Evolutionary conservation across 2,113 vertebrate species (phyloP).

Genomic region (Bubo scandiacus): DNA sequence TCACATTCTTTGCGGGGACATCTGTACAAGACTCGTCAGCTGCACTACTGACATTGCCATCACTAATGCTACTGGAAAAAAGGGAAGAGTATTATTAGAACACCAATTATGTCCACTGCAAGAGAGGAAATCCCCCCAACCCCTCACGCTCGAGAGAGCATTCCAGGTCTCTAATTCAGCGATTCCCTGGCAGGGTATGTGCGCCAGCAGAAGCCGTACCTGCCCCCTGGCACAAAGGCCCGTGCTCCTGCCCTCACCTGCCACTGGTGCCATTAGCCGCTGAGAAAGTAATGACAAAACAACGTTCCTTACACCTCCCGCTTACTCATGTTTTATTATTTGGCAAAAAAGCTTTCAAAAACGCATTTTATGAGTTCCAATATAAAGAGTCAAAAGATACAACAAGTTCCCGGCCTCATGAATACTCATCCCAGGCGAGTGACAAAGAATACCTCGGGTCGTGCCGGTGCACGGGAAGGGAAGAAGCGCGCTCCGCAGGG

Average conservation of each 20-base stretch:
- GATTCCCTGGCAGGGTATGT: accelerated
- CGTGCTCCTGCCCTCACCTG: background rate
- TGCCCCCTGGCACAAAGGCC: background rate
- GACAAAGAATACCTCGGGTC: background rate
- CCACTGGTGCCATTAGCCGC: accelerated
- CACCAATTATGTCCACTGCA: accelerated
- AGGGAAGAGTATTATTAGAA: background rate
- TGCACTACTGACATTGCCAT: background rate
- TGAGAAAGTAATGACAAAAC: accelerated
- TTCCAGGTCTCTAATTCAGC: accelerated
- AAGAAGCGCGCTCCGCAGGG: too few relatives aligned
- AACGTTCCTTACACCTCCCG: background rate
- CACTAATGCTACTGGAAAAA: background rate
- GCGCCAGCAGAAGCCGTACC: background rate
- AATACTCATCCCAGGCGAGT: background rate
- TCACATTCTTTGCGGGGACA: background rate
- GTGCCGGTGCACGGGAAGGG: accelerated
- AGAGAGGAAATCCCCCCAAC: too few relatives aligned
- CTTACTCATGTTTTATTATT: accelerated
- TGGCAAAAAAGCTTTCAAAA: background rate
- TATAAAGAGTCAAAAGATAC: too few relatives aligned
- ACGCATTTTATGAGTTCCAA: background rate
- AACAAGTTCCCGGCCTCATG: background rate
- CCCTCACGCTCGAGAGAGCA: accelerated
- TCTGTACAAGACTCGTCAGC: background rate